phyloP scores from a whole-genome alignment of 2,888 invertebrate species.

The Allophyes oxyacanthae region DNA sequence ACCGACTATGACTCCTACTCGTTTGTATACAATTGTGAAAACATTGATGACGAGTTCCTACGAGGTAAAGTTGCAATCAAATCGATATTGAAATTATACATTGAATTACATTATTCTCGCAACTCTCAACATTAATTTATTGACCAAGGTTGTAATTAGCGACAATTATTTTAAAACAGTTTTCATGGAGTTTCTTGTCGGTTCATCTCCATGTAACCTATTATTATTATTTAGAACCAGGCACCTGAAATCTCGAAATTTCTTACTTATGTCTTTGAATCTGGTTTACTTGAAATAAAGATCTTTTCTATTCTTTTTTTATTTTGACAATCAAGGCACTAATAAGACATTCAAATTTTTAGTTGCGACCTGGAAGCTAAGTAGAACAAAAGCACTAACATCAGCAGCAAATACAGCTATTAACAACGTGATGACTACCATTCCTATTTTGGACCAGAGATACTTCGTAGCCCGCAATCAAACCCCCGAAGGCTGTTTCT shows the following conservation, averaged over 20 bases:
- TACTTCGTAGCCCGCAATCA: conserved; percentile 69
- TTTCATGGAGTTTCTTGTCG: too few species aligned
- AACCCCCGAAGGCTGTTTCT: conserved; percentile 72
- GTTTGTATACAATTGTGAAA: conserved; percentile 53
- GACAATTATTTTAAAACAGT: too few species aligned
- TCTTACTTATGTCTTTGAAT: too few species aligned
- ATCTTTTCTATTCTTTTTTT: too few species aligned
- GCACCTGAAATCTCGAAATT: too few species aligned
- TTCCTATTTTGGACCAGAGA: conserved; percentile 66
- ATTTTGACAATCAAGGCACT: too few species aligned
- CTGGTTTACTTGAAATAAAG: too few species aligned
- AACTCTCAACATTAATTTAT: too few species aligned
- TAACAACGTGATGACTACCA: conserved; percentile 52
- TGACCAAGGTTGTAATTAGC: too few species aligned
- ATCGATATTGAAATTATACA: not conserved
- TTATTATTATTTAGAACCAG: too few species aligned
- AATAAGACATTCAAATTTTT: conserved; percentile 1
- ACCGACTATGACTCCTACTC: conserved; percentile 85
- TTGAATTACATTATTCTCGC: too few species aligned
- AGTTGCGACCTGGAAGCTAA: conserved; percentile 79
- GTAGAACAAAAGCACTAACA: conserved; percentile 66
- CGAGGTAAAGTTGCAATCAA: conserved; percentile 20
- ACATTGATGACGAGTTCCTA: conserved; percentile 42
- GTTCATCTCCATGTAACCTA: too few species aligned
- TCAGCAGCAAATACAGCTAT: conserved; percentile 50